Base-by-base conservation (phyloP, 2,888 invertebrate genomes). In the Synergus itoensis region DNA sequence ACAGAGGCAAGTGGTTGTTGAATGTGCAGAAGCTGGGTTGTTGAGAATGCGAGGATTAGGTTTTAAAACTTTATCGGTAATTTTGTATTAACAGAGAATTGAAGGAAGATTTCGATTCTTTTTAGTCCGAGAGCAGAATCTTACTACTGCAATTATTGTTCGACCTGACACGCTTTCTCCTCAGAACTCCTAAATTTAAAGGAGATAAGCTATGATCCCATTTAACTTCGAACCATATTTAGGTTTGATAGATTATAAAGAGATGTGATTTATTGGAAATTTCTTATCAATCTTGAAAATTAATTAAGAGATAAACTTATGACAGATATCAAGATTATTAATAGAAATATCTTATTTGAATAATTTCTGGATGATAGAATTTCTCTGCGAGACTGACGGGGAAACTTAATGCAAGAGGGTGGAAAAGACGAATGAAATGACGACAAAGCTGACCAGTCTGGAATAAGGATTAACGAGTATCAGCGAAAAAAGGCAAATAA, bases 401-500 rank as follows among this genome's bases (percentile, higher is more conserved):
- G 21, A 28, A 21, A 9, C n/a, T 8, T n/a, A 53, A 53, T 8
- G 5, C 48, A 79, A 63, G 18, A 41, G 78, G 48, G 45, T 41
- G 48, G 65, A 41, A 40, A 40, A n/a, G 16, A 65, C 4, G 40
- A 79, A 83, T 75, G 81, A 78, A 73, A 79, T 65, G 79, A 79
- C 0, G 65, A 41, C 36, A 65, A 11, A 65, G n/a, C 60, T 21
- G 21, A 28, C 21, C 60, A 11, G 40, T n/a, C 11, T 16, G 18
- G 36, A 11, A 65, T 41, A 65, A 18, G n/a, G 87, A 87, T 87
- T 89, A 87, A 89, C 83, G 87, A 85, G 86, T 86, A 84, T 87
- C 86, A 83, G 84, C 81, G 82, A 82, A 86, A 87, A 87, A 87
- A 63, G 43, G 87, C 85, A 87, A 86, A 87, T 82, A 87, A 80